Conservation (phyloP, 2,113 vertebrate species). For the Lepus europaeus region DNA sequence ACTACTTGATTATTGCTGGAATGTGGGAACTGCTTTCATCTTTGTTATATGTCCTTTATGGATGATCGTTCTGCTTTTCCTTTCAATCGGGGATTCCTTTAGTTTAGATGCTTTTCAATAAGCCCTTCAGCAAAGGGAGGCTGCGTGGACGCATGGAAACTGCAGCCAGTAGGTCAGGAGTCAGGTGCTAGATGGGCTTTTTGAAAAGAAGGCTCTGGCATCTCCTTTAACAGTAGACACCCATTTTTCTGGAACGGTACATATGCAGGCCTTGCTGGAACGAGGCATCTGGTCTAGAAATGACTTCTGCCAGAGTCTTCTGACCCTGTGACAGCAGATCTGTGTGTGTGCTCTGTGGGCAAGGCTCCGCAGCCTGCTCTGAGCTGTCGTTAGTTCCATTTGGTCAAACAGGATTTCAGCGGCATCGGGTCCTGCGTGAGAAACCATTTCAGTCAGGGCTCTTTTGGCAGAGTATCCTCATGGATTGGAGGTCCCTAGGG, state of each 20-base stretch:
- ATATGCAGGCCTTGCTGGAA: constrained; percentile 61
- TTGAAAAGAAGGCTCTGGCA: constrained; percentile 66
- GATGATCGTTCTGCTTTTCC: constrained; percentile 31
- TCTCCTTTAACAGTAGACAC: constrained; percentile 60
- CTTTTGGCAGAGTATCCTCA: background rate
- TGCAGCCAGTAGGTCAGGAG: constrained; percentile 21
- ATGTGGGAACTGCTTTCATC: background rate
- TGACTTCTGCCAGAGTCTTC: constrained; percentile 65
- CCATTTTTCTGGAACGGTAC: constrained; percentile 71
- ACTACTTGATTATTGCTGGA: constrained; percentile 17
- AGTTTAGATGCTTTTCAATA: constrained; percentile 39
- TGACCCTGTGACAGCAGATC: constrained; percentile 64
- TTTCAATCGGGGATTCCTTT: constrained; percentile 50
- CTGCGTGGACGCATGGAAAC: background rate
- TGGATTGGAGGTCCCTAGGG: background rate
- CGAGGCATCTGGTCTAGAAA: constrained; percentile 68
- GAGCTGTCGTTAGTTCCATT: constrained; percentile 60
- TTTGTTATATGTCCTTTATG: constrained; percentile 15
- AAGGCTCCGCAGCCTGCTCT: constrained; percentile 51
- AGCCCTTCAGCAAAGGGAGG: constrained; percentile 21
- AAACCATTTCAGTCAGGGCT: constrained; percentile 38
- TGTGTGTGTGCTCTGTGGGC: constrained; percentile 44
- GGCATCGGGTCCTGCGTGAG: constrained; percentile 47
- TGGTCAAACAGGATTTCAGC: constrained; percentile 54
- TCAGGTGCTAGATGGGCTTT: constrained; percentile 54